phyloP scores from a whole-genome alignment of 2,113 vertebrate genomes.

The Atlantisia rogersi region DNA sequence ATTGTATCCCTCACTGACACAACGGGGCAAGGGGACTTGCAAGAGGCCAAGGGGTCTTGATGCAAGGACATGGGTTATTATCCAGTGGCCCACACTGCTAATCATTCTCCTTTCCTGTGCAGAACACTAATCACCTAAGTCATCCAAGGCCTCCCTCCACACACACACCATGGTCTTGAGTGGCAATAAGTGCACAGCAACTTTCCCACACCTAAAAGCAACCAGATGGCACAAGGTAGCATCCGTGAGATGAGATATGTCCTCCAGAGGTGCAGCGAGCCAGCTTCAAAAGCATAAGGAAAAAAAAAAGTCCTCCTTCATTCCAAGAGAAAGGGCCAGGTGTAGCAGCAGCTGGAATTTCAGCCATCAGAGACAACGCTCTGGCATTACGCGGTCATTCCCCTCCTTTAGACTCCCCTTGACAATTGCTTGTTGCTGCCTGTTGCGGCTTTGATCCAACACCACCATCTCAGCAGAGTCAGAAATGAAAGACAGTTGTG shows the following conservation, averaged over 20 bases:
- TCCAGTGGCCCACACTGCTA: not conserved
- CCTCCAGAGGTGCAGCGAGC: not conserved
- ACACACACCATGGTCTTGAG: not conserved
- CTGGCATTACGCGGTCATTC: slow-evolving; percentile 31
- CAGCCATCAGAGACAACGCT: slow-evolving; percentile 49
- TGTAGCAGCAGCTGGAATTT: slow-evolving; percentile 68
- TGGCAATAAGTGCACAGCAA: not conserved
- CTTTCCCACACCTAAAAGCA: not conserved
- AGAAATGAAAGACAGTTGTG: slow-evolving; percentile 58
- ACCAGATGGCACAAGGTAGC: not conserved
- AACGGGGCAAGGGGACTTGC: not conserved
- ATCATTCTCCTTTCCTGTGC: not conserved
- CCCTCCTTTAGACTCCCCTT: slow-evolving; percentile 25
- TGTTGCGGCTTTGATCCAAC: slow-evolving; percentile 59
- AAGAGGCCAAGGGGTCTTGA: not conserved
- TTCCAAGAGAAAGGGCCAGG: slow-evolving; percentile 56
- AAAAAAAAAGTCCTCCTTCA: slow-evolving; percentile 5
- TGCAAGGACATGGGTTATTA: not conserved
- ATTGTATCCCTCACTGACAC: not conserved
- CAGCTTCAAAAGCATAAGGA: slow-evolving; percentile 34
- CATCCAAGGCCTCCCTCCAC: not conserved
- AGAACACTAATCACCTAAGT: not conserved
- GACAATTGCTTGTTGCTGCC: slow-evolving; percentile 70
- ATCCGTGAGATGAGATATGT: not conserved
- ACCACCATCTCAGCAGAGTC: not conserved